These are phyloP conservation scores for Saccostrea glomerata DNA, from an alignment of 1,140 invertebrate genomes.

Conservation along the genomic window DNA sequence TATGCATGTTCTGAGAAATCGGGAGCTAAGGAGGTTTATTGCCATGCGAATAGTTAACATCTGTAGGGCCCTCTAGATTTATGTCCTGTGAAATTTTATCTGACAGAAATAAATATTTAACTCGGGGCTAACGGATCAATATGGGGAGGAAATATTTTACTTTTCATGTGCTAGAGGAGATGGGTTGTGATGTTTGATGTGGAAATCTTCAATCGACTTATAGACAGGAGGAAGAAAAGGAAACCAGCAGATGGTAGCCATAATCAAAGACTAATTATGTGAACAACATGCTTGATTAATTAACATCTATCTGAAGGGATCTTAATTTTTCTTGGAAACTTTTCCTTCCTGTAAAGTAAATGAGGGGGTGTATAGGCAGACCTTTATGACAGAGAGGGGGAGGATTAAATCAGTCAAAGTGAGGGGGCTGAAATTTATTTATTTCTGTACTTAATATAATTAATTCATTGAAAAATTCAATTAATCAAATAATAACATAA, in stretches of 20 bases:
- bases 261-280: background rate
- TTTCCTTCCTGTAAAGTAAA: background rate
- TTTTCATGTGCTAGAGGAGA: background rate
- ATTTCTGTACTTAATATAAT: too few relatives aligned
- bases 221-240: background rate
- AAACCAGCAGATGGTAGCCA: background rate
- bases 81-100: background rate
- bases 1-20: background rate
- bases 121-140: background rate
- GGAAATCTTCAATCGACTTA: background rate
- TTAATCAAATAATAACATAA: too few relatives aligned
- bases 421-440: too few relatives aligned
- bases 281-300: background rate
- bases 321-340: background rate
- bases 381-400: too few relatives aligned
- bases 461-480: too few relatives aligned
- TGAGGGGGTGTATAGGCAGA: too few relatives aligned
- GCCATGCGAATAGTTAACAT: background rate
- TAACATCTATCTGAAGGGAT: background rate
- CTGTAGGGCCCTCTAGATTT: background rate
- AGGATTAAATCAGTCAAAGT: too few relatives aligned
- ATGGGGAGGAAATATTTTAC: background rate
- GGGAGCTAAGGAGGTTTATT: background rate
- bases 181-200: background rate
- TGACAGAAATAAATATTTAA: conserved; percentile 19